Evolutionary conservation across 2,888 invertebrate species (phyloP), one percentile per base, ranked within the genome.

Genomic region (Pandemis cinnamomeana): DNA sequence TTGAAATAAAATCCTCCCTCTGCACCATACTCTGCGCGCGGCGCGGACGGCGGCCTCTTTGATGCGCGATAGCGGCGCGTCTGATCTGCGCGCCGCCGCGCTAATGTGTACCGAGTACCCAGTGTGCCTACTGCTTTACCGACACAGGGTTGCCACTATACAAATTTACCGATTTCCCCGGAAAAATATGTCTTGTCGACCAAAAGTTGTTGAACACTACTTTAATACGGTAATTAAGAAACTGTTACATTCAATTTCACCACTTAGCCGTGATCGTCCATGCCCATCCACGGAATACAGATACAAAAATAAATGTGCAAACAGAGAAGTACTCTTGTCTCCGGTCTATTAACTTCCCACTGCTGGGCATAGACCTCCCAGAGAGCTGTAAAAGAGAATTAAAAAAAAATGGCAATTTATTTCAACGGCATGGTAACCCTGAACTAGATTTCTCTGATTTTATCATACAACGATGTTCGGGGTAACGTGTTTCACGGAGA

Each of bases 31-130:
- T 75, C 71, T 75, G 69, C 62, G 69, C 55, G 67, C 46, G 55
- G 41, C 41, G 67, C 71, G 71, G 53, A 36, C 72, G 68, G 78
- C 82, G 82, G 82, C 78, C 60, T 55, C 80, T 83, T 83, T 83
- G 83, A 83, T 80, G 77, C 55, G 67, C 80, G 84, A 84, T 83
- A 83, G 83, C 83, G 84, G 83, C 79, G 62, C 78, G 79, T 82
- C 75, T 82, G 82, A 83, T 77, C 67, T 41, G 68, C 74, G 72
- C 72, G 11, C 69, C 55, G 64, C 71, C 44, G 69, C 71, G 36
- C 66, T 70, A 71, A 71, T 55, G 60, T 64, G 71, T 60, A 46
- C 58, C 58, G 27, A 58, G 42, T 58, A 60, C 60, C 71, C 66
- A 51, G 71, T 67, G 67, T 72, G 67, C 71, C 67, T n/a, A 42